A percentile compares a stretch with the other conserved stretches of the same genome.
Conservation (phyloP, 2,797 vertebrate genomes). For the Eurystomus glaucurus region DNA sequence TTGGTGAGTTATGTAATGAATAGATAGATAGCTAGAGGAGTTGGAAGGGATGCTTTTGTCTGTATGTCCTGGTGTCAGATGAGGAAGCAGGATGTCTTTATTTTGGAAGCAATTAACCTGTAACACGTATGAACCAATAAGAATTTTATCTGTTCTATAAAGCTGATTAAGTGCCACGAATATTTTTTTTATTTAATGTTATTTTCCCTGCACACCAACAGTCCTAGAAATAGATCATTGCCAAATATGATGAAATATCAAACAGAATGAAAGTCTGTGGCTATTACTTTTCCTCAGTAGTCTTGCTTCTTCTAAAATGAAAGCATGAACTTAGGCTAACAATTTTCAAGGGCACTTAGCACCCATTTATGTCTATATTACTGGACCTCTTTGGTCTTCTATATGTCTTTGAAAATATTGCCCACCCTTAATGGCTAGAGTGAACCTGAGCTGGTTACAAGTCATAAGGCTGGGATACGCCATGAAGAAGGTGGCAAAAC, state of each 20-base stretch:
- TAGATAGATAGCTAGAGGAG: neutral
- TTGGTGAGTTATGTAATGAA: neutral
- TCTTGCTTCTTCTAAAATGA: neutral
- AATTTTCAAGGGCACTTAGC: neutral
- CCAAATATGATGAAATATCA: neutral
- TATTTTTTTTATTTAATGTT: neutral
- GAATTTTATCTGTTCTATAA: neutral
- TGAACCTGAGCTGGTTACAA: neutral
- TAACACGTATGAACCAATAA: neutral
- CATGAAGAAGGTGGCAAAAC: neutral
- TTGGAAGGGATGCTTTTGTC: neutral
- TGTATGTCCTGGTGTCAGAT: neutral
- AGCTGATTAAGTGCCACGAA: too few relatives aligned
- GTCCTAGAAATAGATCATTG: neutral
- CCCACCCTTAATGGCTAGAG: neutral
- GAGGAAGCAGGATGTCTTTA: neutral
- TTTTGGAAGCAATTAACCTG: neutral
- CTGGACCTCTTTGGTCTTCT: neutral
- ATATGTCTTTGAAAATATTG: neutral
- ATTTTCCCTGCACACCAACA: neutral
- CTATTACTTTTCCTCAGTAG: neutral
- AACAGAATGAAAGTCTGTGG: neutral
- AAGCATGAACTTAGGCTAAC: neutral
- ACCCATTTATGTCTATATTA: neutral
- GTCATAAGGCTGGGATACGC: neutral